Base-by-base conservation (phyloP, 2,797 vertebrate genomes). In the Acrossocheilus wenchowensis region DNA sequence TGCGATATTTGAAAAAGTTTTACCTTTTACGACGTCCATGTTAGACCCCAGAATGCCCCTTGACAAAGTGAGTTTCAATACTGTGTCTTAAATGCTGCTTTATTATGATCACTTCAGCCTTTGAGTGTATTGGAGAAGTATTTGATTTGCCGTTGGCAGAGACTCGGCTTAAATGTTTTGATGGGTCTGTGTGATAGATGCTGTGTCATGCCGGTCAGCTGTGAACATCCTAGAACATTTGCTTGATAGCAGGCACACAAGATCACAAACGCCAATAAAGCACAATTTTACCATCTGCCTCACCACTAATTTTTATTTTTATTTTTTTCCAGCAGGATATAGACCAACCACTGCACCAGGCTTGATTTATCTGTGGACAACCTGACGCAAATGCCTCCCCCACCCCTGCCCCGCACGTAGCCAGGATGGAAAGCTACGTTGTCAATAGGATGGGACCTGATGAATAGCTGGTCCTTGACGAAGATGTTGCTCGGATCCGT, bases 261-360 rank as follows among this genome's bases (percentile, higher is more conserved):
- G 84, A 90, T 72, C 41, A 73, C 78, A 92, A 88, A 83, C 52
- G 57, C 79, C 83, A 90, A 86, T 87, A 91, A 84, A 87, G 52
- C 60, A 39, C 34, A 52, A 39, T 71, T 80, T 14, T 45, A 81
- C 52, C 85, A 85, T 88, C 83, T 85, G 81, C 84, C 78, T 87
- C 60, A 64, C 86, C 52, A 19, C 86, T 94, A 87, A 94, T 90
- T 34, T 88, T 84, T 87, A 94, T 92, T 95, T 94, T 3, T 4
- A 45, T 95, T 96, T 93, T 90, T 97, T 95, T 96, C 93, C 95
- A 96, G 91, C 96, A 99, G 97, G 96, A 93, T 93, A 96, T 94
- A 95, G 94, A 96, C 92, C 93, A 90, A 89, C 93, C 90, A 93
- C 94, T 93, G 93, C 88, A 94, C 92, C 92, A 92, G 93, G 93